Base-by-base conservation (phyloP, 2,888 invertebrate species). In the Leptinotarsa rubiginosa region DNA sequence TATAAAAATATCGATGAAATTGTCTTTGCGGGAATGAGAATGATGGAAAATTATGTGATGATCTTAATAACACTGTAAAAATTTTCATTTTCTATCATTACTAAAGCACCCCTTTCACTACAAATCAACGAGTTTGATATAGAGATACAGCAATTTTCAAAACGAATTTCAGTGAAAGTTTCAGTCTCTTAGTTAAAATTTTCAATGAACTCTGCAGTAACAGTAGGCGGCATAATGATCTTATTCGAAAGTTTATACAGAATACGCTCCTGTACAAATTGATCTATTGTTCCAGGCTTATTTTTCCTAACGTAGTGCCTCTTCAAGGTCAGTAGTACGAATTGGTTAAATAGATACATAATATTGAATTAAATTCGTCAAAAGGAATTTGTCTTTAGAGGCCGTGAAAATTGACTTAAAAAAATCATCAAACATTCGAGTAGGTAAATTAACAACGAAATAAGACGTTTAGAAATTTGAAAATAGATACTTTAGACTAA, bases 301-400 rank as follows among this genome's bases (percentile, higher is more conserved):
- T 62, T 62, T 62, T 62, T 62, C n/a, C 62, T 25, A 31, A 62
- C 41, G 31, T 62, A 62, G 62, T 62, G 62, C 62, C 62, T 62
- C 62, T 62, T 31, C 25, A 62, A 62, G 31, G 62, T 62, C 62
- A 62, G 62, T 41, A 62, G 62, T 41, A 41, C 62, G 62, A 62
- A 62, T n/a, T 41, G 41, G 41, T 62, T 62, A 41, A 56, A 31
- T 62, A 31, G 62, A 18, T 62, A 41, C 62, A 31, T 31, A 62
- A 62, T 20, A 62, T 31, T 62, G 62, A 41, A 62, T 62, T 41
- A 31, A 31, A 62, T 62, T 62, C 62, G 62, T 62, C 31, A 41
- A 62, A 56, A 62, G 41, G n/a, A 62, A 62, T 62, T 62, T 4
- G 56, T 56, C 56, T 56, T 10, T 56, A 15, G 15, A 56, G 22